Base-by-base conservation (phyloP, 2,888 invertebrate species). In the Lepidochitona cinerea region DNA sequence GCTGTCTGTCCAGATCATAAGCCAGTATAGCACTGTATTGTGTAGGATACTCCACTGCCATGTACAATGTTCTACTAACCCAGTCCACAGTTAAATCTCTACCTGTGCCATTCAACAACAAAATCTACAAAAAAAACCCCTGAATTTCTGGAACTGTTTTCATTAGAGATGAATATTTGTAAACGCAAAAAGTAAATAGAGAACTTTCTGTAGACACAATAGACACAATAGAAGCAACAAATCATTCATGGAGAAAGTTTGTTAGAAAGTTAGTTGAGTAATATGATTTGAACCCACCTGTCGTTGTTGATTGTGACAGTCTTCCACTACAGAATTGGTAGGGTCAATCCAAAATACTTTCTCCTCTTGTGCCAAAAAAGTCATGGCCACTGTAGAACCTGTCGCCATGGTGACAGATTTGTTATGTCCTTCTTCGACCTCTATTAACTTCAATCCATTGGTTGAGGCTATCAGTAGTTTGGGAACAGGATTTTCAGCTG, bases 41-140 rank as follows among this genome's bases (percentile, higher is more conserved):
- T 85, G 88, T 88, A n/a, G n/a, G n/a, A 36, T 92, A 91, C 29
- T 92, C 86, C 89, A 96, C 96, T 0, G 94, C 93, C 94, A 96
- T 96, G 89, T 96, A 97, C 6, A 97, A 91, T 65, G 94, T 94
- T 68, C 96, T 93, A 68, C 95, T 94, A 59, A 97, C 93, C 97
- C 97, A 98, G 90, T 98, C 97, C 0, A 96, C 92, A 1, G 95
- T 94, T 35, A 97, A 90, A 75, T 95, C 94, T 12, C 93, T 89
- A 0, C 93, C 93, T 37, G 93, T 92, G 26, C 82, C 82, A 32
- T 79, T 77, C 32, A 88, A 72, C 26, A 84, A 73, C 37, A 84
- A 69, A 52, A 87, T 66, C 88, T 87, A 75, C 14, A 81, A 59
- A 49, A 4, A 7, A 49, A 1, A 2, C n/a, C n/a, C n/a, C n/a